Evolutionary conservation across 2,888 invertebrate species (phyloP).

Genomic region (Euspilapteryx auroguttella): DNA sequence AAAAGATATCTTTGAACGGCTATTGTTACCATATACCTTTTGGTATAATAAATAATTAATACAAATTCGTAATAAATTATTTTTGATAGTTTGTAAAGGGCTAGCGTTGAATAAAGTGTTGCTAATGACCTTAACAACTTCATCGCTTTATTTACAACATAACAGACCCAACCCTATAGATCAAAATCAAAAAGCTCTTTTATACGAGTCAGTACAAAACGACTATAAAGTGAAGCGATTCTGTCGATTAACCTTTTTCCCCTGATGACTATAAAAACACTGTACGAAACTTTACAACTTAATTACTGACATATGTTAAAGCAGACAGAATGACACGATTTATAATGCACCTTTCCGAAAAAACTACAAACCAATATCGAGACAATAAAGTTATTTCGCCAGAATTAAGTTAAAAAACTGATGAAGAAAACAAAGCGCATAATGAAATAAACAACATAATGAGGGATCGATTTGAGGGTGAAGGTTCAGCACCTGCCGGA

Average conservation of each 20-base stretch:
- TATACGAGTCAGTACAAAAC: slow-evolving; percentile 12
- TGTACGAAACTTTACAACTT: slow-evolving; percentile 43
- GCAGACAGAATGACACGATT: slow-evolving; percentile 33
- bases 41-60: no score
- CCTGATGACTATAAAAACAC: slow-evolving; percentile 32
- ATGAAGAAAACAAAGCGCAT: slow-evolving; percentile 53
- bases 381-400: slow-evolving; percentile 44
- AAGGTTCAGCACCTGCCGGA: slow-evolving; percentile 38
- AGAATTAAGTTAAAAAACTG: slow-evolving; percentile 24
- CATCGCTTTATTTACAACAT: no score
- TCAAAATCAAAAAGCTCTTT: slow-evolving; percentile 21
- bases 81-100: no score
- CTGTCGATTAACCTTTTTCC: slow-evolving; percentile 19
- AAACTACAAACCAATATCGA: slow-evolving; percentile 36
- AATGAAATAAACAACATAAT: slow-evolving; percentile 54
- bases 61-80: no score
- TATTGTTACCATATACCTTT: no score
- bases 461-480: slow-evolving; percentile 26
- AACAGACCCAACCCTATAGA: no score
- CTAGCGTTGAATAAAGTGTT: no score
- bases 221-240: slow-evolving; percentile 14
- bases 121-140: no score
- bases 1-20: no score
- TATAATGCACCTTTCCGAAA: slow-evolving; percentile 32
- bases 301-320: slow-evolving; percentile 56